phyloP scores from a whole-genome alignment of 1,140 invertebrate species.

The Nephila pilipes region DNA sequence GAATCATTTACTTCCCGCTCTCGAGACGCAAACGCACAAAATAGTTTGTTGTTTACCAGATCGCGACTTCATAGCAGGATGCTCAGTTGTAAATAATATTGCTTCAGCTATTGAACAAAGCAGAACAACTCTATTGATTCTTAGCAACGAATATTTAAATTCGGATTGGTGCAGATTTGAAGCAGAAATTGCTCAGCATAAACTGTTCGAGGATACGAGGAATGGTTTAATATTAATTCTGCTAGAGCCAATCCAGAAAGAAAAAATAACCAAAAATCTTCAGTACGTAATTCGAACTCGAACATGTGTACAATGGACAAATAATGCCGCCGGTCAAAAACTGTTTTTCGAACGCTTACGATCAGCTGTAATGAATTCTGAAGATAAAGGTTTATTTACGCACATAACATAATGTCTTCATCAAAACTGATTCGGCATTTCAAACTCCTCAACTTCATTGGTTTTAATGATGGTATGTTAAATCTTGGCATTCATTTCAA shows the following conservation, averaged over 20 bases:
- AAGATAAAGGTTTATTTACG: neutral
- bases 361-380: slow-evolving; percentile 27
- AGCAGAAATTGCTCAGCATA: slow-evolving; percentile 53
- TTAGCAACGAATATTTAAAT: slow-evolving; percentile 78
- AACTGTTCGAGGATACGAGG: slow-evolving; percentile 62
- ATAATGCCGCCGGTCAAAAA: slow-evolving; percentile 51
- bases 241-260: slow-evolving; percentile 41
- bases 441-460: no score
- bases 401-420: slow-evolving; percentile 13
- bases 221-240: slow-evolving; percentile 64
- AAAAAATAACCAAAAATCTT: slow-evolving; percentile 58
- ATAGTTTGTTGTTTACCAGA: slow-evolving; percentile 79
- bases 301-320: slow-evolving; percentile 62
- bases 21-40: slow-evolving; percentile 36
- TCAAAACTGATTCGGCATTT: neutral
- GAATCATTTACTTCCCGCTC: slow-evolving; percentile 7
- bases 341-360: slow-evolving; percentile 71
- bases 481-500: no score
- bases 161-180: slow-evolving; percentile 79
- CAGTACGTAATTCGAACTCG: slow-evolving; percentile 68
- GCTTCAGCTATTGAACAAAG: slow-evolving; percentile 78
- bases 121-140: slow-evolving; percentile 77
- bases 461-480: no score
- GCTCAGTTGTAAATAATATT: slow-evolving; percentile 78
- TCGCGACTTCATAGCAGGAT: slow-evolving; percentile 79